phyloP scores from a whole-genome alignment of 2,888 invertebrate genomes.

The Neoitamus cyanurus region DNA sequence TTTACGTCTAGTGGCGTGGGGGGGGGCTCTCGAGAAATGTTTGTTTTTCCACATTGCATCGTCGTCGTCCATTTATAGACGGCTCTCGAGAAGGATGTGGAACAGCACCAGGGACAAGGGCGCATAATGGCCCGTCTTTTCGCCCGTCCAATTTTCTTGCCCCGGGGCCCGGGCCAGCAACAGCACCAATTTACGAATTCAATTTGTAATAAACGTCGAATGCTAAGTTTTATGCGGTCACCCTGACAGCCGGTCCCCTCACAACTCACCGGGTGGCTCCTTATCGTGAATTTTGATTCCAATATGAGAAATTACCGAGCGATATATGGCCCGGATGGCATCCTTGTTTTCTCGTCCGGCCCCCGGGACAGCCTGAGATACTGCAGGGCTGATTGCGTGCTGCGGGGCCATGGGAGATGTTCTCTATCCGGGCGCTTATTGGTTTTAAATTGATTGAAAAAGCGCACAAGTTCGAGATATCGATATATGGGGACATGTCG shows the following conservation, averaged over 20 bases:
- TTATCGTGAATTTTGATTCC: not conserved
- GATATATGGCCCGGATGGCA: not conserved
- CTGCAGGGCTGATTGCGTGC: not conserved
- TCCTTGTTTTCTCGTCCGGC: not conserved
- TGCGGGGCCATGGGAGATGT: not conserved
- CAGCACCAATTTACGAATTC: constrained; percentile 56
- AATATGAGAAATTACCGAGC: not conserved
- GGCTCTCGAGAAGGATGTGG: not conserved
- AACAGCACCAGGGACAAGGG: not conserved
- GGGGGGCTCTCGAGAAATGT: not conserved
- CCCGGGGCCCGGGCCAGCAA: not conserved
- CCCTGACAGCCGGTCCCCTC: constrained; percentile 43
- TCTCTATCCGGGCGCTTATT: not conserved
- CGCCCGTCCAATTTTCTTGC: not conserved
- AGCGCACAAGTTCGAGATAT: not conserved
- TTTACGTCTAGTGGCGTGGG: not conserved
- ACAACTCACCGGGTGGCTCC: not conserved
- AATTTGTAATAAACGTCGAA: constrained; percentile 61
- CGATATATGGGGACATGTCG: not conserved
- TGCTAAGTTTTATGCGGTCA: constrained; percentile 60
- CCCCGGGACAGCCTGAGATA: not conserved
- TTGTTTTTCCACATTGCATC: constrained; percentile 17
- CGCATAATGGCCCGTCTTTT: not conserved
- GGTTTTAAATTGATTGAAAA: not conserved
- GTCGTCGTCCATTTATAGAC: not conserved